phyloP scores from a whole-genome alignment of 2,113 vertebrate genomes.

The Glaucidium brasilianum region DNA sequence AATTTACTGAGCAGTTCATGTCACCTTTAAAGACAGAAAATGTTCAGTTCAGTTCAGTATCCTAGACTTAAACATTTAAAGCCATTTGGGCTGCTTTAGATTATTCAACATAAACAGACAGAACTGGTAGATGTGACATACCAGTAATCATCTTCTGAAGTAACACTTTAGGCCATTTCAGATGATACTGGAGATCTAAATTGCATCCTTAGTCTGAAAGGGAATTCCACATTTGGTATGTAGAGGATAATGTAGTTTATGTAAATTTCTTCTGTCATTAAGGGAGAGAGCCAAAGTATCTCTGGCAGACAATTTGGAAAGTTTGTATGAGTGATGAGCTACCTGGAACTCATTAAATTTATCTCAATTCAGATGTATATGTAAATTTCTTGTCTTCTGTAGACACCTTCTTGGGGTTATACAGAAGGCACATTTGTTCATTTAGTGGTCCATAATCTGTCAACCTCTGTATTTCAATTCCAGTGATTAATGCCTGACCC shows the following conservation, averaged over 20 bases:
- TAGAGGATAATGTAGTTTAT: neutral
- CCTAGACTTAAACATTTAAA: neutral
- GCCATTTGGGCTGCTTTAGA: neutral
- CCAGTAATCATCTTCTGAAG: neutral
- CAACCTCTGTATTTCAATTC: neutral
- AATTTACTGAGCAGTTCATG: neutral
- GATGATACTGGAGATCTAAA: neutral
- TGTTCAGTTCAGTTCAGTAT: neutral
- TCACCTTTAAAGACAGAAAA: neutral
- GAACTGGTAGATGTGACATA: neutral
- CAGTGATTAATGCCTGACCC: neutral
- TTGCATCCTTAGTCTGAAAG: neutral
- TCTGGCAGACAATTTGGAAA: neutral
- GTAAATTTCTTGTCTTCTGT: neutral
- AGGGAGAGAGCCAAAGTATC: neutral
- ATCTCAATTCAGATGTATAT: neutral
- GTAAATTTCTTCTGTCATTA: neutral
- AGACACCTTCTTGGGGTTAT: neutral
- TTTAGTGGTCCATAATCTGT: neutral
- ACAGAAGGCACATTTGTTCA: neutral
- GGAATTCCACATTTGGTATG: neutral
- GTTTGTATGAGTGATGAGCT: neutral
- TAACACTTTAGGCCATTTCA: neutral
- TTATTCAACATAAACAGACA: neutral
- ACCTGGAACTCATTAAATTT: neutral